Conservation (phyloP, 2,888 invertebrate species). For the Rhopalosiphum nymphaeae region DNA sequence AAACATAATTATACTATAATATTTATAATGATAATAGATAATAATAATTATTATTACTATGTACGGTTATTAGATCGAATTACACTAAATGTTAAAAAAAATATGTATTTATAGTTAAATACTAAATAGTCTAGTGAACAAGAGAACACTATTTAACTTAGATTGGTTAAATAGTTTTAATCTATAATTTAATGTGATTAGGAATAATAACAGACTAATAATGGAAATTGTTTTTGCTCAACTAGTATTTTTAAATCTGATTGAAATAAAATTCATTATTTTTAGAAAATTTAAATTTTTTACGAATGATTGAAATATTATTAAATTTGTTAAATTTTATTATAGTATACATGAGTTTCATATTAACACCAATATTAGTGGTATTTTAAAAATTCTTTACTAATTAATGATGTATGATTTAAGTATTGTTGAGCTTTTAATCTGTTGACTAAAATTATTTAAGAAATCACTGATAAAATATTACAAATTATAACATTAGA, state of each 20-base stretch:
- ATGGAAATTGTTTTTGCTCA: constrained; percentile 50
- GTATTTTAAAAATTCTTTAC: constrained; percentile 9
- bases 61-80: constrained; percentile 1
- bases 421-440: not conserved
- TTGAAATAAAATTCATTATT: constrained; percentile 26
- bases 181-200: not conserved
- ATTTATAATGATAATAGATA: not conserved
- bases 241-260: constrained; percentile 42
- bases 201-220: constrained; percentile 34
- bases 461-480: constrained; percentile 6
- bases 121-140: constrained; percentile 30
- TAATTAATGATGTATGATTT: not conserved
- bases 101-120: constrained; percentile 6
- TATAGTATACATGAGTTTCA: constrained; percentile 11
- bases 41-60: not conserved
- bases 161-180: constrained; percentile 28
- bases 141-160: not conserved
- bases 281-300: constrained; percentile 34
- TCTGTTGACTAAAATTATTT: constrained; percentile 14
- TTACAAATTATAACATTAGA: not conserved
- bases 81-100: constrained; percentile 15
- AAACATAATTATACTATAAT: not conserved
- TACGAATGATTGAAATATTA: constrained; percentile 11
- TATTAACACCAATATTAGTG: constrained; percentile 8
- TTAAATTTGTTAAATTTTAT: constrained; percentile 40